A percentile compares a stretch with the other conserved stretches of the same genome.
Evolutionary conservation across 1,140 invertebrate genomes (phyloP).

Genomic region (Papilio helenus): DNA sequence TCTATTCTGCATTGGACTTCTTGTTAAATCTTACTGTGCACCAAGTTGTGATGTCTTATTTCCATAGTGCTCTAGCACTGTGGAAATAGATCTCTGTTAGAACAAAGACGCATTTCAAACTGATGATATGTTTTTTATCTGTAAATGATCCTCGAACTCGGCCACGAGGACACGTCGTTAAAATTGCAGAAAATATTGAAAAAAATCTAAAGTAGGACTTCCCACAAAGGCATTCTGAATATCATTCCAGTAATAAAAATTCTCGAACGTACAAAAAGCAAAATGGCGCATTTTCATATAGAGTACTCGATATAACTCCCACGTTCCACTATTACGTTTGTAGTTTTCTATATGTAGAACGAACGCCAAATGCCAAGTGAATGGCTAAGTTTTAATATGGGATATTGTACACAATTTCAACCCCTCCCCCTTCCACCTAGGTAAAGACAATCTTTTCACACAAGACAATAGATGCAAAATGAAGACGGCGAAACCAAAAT

Average conservation of each 20-base stretch:
- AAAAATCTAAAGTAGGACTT: slow-evolving; percentile 8
- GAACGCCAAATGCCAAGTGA: slow-evolving; percentile 9
- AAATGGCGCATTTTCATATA: slow-evolving; percentile 30
- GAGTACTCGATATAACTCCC: slow-evolving; percentile 28
- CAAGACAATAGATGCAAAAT: slow-evolving; percentile 17
- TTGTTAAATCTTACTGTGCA: too few relatives aligned
- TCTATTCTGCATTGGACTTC: too few relatives aligned
- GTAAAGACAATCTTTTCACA: slow-evolving; percentile 8
- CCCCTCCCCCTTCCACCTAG: slow-evolving; percentile 8
- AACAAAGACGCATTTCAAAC: background rate
- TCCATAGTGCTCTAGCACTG: background rate
- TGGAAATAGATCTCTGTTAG: background rate
- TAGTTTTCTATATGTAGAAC: slow-evolving; percentile 1
- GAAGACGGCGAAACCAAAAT: slow-evolving; percentile 25
- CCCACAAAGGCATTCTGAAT: slow-evolving; percentile 31
- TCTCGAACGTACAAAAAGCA: slow-evolving; percentile 22
- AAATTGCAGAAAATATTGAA: slow-evolving; percentile 5
- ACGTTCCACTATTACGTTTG: slow-evolving; percentile 28
- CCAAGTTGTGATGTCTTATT: background rate
- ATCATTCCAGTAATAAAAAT: slow-evolving; percentile 21
- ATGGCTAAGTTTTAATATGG: slow-evolving; percentile 35
- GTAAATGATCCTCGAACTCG: background rate
- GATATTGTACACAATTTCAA: slow-evolving; percentile 20
- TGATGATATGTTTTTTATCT: background rate
- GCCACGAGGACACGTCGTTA: slow-evolving; percentile 2